phyloP scores from a whole-genome alignment of 2,797 vertebrate species.

The Oryzias dopingdopingensis region DNA sequence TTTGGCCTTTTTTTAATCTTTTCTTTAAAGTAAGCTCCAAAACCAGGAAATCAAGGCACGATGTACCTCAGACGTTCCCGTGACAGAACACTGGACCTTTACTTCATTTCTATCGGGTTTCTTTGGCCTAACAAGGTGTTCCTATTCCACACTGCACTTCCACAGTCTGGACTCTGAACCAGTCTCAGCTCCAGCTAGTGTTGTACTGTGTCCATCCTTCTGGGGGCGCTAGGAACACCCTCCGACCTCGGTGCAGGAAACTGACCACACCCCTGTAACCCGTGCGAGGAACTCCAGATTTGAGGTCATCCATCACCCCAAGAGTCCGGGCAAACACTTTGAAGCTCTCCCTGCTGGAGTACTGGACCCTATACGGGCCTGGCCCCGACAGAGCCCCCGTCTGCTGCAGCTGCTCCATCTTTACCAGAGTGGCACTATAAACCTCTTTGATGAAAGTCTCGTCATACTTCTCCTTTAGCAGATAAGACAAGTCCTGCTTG shows the following conservation, averaged over 20 bases:
- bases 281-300: slow-evolving; percentile 91
- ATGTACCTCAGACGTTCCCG: no score
- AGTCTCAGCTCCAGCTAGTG: slow-evolving; percentile 87
- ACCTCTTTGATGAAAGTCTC: slow-evolving; percentile 77
- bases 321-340: slow-evolving; percentile 89
- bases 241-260: slow-evolving; percentile 85
- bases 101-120: slow-evolving; percentile 31
- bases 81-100: background rate
- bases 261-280: slow-evolving; percentile 91
- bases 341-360: slow-evolving; percentile 87
- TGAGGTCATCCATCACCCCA: slow-evolving; percentile 94
- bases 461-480: slow-evolving; percentile 82
- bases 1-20: no score
- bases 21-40: no score
- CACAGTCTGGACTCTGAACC: background rate
- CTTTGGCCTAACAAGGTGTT: slow-evolving; percentile 77
- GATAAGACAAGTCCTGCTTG: slow-evolving; percentile 84
- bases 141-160: slow-evolving; percentile 35
- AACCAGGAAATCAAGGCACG: no score
- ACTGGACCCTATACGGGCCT: slow-evolving; percentile 85
- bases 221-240: slow-evolving; percentile 88
- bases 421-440: slow-evolving; percentile 79
- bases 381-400: slow-evolving; percentile 65
- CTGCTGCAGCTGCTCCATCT: slow-evolving; percentile 84
- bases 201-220: slow-evolving; percentile 89